Conservation (phyloP, 2,888 invertebrate species). For the Calameuta idolon region DNA sequence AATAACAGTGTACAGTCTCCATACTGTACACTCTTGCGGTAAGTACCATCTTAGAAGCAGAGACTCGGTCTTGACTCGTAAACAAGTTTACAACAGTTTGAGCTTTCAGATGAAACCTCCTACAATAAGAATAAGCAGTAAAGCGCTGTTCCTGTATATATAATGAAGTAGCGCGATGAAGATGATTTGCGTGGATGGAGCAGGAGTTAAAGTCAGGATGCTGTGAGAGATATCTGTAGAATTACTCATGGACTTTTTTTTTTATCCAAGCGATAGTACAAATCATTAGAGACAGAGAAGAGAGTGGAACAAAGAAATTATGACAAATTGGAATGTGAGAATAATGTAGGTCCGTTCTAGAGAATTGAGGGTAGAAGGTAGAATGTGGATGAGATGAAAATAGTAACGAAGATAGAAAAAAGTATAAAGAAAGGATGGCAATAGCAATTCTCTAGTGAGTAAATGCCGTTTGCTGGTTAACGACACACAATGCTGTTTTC, state of each 20-base stretch:
- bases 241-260: not conserved
- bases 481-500: not conserved
- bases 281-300: not conserved
- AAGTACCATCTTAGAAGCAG: not conserved
- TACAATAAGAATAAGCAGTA: not conserved
- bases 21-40: not conserved
- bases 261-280: not conserved
- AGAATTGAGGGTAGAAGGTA: not conserved
- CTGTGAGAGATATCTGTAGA: not conserved
- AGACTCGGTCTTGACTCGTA: not conserved
- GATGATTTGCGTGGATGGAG: not conserved
- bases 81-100: not conserved
- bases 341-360: not conserved
- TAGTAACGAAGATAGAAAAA: not conserved
- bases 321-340: not conserved
- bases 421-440: not conserved
- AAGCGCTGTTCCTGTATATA: not conserved
- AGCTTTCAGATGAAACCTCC: not conserved
- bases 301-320: not conserved
- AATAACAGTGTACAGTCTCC: not conserved
- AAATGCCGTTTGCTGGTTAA: not conserved
- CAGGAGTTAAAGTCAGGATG: not conserved
- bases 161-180: not conserved
- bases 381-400: not conserved
- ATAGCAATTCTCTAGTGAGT: not conserved